A percentile compares a stretch with the other conserved stretches of the same genome.
These are phyloP conservation scores for Arge pagana DNA, from an alignment of 2,888 invertebrate species.

Conservation along the genomic window DNA sequence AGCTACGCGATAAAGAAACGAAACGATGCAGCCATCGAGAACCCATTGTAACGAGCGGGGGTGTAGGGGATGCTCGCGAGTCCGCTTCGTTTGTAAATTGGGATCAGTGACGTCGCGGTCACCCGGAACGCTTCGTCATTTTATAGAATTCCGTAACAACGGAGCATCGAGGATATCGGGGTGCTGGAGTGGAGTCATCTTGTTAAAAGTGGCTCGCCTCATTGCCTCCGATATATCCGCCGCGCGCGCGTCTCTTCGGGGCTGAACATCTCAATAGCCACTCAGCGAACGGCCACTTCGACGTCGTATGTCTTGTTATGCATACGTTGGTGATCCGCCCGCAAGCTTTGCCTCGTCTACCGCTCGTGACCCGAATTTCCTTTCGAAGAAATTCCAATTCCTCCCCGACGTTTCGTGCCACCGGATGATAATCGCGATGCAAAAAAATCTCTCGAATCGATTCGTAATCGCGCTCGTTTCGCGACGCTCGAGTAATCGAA, in stretches of 20 bases:
- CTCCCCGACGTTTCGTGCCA: too few relatives aligned
- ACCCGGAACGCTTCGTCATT: slow-evolving; percentile 35
- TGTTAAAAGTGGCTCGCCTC: slow-evolving; percentile 58
- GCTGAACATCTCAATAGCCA: slow-evolving; percentile 53
- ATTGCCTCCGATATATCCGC: slow-evolving; percentile 56
- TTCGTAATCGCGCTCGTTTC: too few relatives aligned
- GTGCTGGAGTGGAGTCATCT: slow-evolving; percentile 44
- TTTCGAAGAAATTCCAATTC: too few relatives aligned
- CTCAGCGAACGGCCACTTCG: slow-evolving; percentile 35
- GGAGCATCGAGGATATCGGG: slow-evolving; percentile 33
- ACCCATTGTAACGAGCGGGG: slow-evolving; percentile 4
- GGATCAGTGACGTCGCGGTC: slow-evolving; percentile 48
- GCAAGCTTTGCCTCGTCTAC: too few relatives aligned
- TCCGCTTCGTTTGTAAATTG: slow-evolving; percentile 45
- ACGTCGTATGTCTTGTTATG: slow-evolving; percentile 22
- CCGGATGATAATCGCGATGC: too few relatives aligned
- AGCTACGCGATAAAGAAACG: too few relatives aligned
- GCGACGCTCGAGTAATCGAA: too few relatives aligned
- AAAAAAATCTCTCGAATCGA: too few relatives aligned
- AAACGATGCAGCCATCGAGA: slow-evolving; percentile 15
- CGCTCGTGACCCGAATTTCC: too few relatives aligned
- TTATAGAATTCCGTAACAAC: slow-evolving; percentile 38
- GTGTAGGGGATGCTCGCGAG: background rate
- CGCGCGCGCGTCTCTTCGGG: slow-evolving; percentile 41
- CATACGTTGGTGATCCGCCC: slow-evolving; percentile 11